Conservation (phyloP, 1,140 invertebrate species). For the Centruroides sculpturatus region DNA sequence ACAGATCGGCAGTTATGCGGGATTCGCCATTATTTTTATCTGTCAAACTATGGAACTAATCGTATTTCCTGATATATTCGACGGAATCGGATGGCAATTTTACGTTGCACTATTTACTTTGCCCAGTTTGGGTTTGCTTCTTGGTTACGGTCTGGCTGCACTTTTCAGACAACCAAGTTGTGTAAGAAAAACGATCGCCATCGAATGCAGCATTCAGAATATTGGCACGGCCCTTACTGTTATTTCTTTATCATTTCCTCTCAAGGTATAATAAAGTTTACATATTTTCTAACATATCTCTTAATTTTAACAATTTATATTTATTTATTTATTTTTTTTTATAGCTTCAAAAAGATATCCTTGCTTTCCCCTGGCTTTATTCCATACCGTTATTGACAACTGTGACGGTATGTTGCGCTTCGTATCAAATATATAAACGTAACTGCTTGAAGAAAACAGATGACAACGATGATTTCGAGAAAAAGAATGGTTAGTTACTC, state of each 20-base stretch:
- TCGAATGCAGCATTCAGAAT: constrained; percentile 34
- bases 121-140: constrained; percentile 26
- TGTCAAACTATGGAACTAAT: constrained; percentile 21
- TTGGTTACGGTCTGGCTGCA: constrained; percentile 27
- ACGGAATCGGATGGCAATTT: constrained; percentile 25
- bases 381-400: constrained; percentile 11
- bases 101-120: constrained; percentile 25
- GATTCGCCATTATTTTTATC: constrained; percentile 22
- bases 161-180: constrained; percentile 22
- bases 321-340: not conserved
- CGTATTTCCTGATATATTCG: constrained; percentile 25
- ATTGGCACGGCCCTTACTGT: constrained; percentile 25
- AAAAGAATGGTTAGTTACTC: constrained; percentile 7
- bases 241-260: constrained; percentile 22
- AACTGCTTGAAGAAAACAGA: constrained; percentile 7
- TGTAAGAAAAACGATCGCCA: constrained; percentile 28
- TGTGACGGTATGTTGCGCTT: constrained; percentile 8
- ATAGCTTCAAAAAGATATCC: constrained; percentile 12
- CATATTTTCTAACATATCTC: no score
- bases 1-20: constrained; percentile 19
- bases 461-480: constrained; percentile 5
- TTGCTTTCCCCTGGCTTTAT: constrained; percentile 14
- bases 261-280: constrained; percentile 11
- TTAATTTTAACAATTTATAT: no score
- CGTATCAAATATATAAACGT: constrained; percentile 13